phyloP scores from a whole-genome alignment of 2,888 invertebrate genomes.

The Aquatica leii region DNA sequence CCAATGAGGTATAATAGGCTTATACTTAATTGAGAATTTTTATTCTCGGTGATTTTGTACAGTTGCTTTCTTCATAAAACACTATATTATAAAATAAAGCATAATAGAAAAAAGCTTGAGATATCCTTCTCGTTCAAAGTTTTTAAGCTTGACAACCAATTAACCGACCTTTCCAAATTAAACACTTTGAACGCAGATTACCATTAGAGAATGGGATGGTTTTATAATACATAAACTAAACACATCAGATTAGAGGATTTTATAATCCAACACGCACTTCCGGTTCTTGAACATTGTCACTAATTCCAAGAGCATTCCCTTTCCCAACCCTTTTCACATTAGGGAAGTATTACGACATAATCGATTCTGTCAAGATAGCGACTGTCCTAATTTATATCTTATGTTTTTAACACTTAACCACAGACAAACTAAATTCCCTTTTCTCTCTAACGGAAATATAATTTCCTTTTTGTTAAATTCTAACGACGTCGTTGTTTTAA shows the following conservation, averaged over 20 bases:
- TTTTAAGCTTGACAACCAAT: constrained; percentile 9
- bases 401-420: constrained; percentile 17
- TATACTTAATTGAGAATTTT: too few species aligned
- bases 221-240: constrained; percentile 14
- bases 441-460: constrained; percentile 5
- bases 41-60: too few species aligned
- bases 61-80: too few species aligned
- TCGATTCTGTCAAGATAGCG: constrained; percentile 24
- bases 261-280: constrained; percentile 31
- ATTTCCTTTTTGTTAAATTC: not conserved
- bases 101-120: not conserved
- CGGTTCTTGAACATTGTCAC: constrained; percentile 28
- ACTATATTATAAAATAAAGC: not conserved
- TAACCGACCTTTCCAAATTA: constrained; percentile 11
- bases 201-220: constrained; percentile 19
- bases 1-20: too few species aligned
- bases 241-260: constrained; percentile 22
- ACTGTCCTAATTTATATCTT: constrained; percentile 16
- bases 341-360: constrained; percentile 17
- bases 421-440: constrained; percentile 1
- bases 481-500: too few species aligned
- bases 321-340: constrained; percentile 24
- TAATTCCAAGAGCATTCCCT: constrained; percentile 20
- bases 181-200: constrained; percentile 18
- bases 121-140: not conserved